Evolutionary conservation across 2,888 invertebrate genomes (phyloP), one percentile per base, ranked within the genome.

Genomic region (Idaea straminata): DNA sequence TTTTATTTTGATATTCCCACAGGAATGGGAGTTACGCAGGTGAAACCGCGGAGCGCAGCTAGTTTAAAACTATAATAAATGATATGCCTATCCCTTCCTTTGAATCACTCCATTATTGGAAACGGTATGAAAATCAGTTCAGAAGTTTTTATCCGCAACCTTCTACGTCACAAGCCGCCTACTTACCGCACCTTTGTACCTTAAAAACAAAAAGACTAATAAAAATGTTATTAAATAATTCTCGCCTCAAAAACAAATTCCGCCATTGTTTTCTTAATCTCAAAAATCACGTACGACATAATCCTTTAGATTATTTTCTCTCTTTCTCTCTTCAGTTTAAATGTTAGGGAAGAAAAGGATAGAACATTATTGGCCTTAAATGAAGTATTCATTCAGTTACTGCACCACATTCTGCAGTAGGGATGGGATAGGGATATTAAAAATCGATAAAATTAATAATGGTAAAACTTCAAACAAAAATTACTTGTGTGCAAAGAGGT

Each of bases 331-430:
- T 71, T 75, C 13, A 3, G 7, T 7, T 25, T 15, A 57, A 38
- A 63, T 59, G 35, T 67, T 25, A 4, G 70, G 66, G 47, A 35
- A 63, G 71, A 68, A 4, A 59, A 64, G n/a, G 62, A 62, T 66
- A 65, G 64, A 63, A 7, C 0, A 59, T 63, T 47, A 47, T 47
- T 47, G 47, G 64, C 67, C 69, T 69, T 64, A 64, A 69, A 66
- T 84, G 80, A 81, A 84, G 85, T 86, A 84, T 88, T 90, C 92
- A 91, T 92, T 92, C 89, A 85, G 84, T 84, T 82, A 88, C 87
- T 87, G 88, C 86, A 81, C 91, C 82, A 84, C 91, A 91, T 92
- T 92, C 91, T 91, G 80, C 68, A 66, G 73, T 87, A 90, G 89
- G 79, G 90, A 71, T 83, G 87, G 71, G 66, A 25, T 64, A 69